phyloP scores from a whole-genome alignment of 2,113 vertebrate species.

The Geothlypis trichas region DNA sequence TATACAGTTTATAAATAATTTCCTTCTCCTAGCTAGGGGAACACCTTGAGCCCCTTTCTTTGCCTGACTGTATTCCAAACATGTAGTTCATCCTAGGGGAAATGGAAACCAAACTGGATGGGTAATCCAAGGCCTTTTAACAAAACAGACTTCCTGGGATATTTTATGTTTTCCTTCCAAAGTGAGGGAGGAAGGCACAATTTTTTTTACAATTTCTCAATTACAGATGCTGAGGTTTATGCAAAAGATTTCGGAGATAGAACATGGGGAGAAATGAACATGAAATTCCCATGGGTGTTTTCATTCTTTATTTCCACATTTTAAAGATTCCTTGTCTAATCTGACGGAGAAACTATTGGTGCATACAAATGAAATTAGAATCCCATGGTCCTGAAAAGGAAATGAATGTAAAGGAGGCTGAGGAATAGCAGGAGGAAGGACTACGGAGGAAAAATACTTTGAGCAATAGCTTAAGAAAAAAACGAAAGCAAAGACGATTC shows the following conservation, averaged over 20 bases:
- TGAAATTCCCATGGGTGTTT: background rate
- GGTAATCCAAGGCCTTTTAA: conserved; percentile 61
- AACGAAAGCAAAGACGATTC: background rate
- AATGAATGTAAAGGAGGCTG: conserved; percentile 38
- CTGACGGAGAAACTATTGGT: background rate
- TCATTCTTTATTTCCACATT: background rate
- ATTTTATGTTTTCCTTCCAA: background rate
- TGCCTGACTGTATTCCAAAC: background rate
- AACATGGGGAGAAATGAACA: conserved; percentile 81
- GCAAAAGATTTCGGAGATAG: conserved; percentile 81
- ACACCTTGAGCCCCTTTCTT: background rate
- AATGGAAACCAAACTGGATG: conserved; percentile 83
- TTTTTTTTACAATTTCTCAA: conserved; percentile 84
- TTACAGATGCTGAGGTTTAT: conserved; percentile 80
- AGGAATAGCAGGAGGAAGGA: conserved; percentile 27
- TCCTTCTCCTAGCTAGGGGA: background rate
- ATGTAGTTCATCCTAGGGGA: conserved; percentile 67
- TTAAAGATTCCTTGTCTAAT: background rate
- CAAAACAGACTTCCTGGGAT: background rate
- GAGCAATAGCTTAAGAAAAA: background rate
- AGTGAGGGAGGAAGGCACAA: conserved; percentile 77
- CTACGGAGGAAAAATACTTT: conserved; percentile 22
- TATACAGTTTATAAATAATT: conserved; percentile 75
- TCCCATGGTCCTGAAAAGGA: conserved; percentile 40
- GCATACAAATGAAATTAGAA: background rate